These are phyloP conservation scores for Chouioia cunea DNA, from an alignment of 2,888 invertebrate genomes.

Conservation along the genomic window DNA sequence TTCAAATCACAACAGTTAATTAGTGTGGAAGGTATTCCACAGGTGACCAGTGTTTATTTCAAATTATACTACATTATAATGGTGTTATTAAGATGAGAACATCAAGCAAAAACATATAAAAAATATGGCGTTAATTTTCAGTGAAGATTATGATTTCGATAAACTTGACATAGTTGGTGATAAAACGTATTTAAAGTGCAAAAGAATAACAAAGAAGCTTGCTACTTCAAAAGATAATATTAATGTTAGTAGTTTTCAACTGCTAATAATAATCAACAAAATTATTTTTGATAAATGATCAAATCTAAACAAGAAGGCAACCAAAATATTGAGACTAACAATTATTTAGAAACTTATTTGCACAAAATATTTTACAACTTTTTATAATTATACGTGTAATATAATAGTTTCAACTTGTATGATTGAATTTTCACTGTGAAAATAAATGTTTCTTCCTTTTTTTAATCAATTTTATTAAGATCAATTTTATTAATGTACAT, in stretches of 20 bases:
- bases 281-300: conserved; percentile 73
- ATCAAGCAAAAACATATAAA: conserved; percentile 75
- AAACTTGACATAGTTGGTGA: conserved; percentile 68
- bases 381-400: too few species aligned
- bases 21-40: conserved; percentile 80
- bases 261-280: conserved; percentile 72
- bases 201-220: conserved; percentile 81
- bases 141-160: conserved; percentile 79
- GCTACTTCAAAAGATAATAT: conserved; percentile 86
- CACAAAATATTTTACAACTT: conserved; percentile 1
- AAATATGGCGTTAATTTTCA: conserved; percentile 76
- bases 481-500: conserved; percentile 66
- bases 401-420: conserved; percentile 6
- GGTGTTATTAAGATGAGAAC: conserved; percentile 59
- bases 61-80: neutral
- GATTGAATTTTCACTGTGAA: conserved; percentile 48
- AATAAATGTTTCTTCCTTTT: conserved; percentile 41
- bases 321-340: conserved; percentile 21
- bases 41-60: conserved; percentile 66
- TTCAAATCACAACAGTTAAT: conserved; percentile 69
- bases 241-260: neutral
- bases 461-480: conserved; percentile 64
- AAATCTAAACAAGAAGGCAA: conserved; percentile 46
- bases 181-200: conserved; percentile 80
- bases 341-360: too few species aligned